These are phyloP conservation scores for Drosophila gaucha DNA, from an alignment of 2,888 invertebrate species.

Conservation along the genomic window DNA sequence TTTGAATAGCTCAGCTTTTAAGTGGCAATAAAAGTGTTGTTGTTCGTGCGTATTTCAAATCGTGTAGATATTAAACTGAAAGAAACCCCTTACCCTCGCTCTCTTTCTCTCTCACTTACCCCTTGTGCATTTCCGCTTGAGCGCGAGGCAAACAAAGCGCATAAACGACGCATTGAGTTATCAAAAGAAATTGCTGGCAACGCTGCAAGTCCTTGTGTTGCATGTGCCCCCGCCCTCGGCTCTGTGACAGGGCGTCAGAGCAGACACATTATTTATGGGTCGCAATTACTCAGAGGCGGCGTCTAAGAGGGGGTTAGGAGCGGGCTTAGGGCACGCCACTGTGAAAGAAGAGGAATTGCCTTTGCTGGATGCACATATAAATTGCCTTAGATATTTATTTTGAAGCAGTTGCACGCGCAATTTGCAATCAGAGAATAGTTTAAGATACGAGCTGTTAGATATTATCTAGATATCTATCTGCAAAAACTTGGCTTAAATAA, in stretches of 20 bases:
- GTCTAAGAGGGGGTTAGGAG: not conserved
- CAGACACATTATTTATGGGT: constrained; percentile 66
- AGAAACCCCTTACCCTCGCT: not conserved
- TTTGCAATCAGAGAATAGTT: constrained; percentile 27
- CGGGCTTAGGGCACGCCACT: constrained; percentile 1
- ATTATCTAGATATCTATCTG: constrained; percentile 6
- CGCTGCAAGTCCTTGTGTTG: constrained; percentile 31
- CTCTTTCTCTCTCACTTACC: not conserved
- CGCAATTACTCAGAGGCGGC: constrained; percentile 55
- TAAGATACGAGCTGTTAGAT: constrained; percentile 12
- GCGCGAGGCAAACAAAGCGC: constrained; percentile 68
- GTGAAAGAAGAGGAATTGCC: constrained; percentile 16
- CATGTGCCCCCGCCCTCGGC: not conserved
- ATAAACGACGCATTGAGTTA: constrained; percentile 69
- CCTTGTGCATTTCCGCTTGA: constrained; percentile 64
- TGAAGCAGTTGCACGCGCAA: constrained; percentile 32
- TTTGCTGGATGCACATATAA: constrained; percentile 11
- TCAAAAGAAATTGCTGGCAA: constrained; percentile 65
- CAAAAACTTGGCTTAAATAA: constrained; percentile 34
- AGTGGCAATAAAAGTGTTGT: constrained; percentile 60
- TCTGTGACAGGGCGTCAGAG: constrained; percentile 58
- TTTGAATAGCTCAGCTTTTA: constrained; percentile 52
- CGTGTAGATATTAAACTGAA: constrained; percentile 32
- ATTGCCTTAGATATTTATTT: constrained; percentile 9
- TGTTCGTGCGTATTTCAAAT: constrained; percentile 52